Percentiles rank a stretch among this genome's conserved stretches.
Evolutionary conservation across 2,888 invertebrate species (phyloP).

Genomic region (Galeopsomyia nigrocyanea): DNA sequence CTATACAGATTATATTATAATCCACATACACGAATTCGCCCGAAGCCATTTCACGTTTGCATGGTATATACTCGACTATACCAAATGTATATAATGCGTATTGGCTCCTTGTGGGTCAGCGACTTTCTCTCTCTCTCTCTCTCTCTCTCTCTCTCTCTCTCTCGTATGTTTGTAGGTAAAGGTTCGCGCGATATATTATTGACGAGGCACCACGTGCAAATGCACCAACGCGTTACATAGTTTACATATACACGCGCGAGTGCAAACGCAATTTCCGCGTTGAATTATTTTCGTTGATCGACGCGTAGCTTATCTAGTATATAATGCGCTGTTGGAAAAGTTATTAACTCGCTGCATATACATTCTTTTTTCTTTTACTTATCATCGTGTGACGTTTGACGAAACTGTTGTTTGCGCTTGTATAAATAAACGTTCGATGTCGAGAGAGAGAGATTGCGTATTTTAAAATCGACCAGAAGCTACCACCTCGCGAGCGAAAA

Average conservation of each 20-base stretch:
- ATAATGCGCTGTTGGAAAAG: background rate
- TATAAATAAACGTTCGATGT: too few relatives aligned
- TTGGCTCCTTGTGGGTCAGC: background rate
- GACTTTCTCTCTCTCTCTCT: background rate
- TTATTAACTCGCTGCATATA: too few relatives aligned
- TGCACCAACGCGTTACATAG: conserved; percentile 3
- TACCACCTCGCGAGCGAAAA: conserved; percentile 1
- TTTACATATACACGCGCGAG: conserved; percentile 61
- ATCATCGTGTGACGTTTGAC: too few relatives aligned
- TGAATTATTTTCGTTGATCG: conserved; percentile 7
- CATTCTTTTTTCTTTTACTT: too few relatives aligned
- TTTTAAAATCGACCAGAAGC: conserved; percentile 26
- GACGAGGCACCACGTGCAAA: conserved; percentile 6
- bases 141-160: conserved; percentile 3
- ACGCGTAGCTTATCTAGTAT: background rate
- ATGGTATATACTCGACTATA: background rate
- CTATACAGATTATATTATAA: too few relatives aligned
- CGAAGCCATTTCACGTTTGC: too few relatives aligned
- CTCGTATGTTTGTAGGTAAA: background rate
- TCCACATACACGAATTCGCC: too few relatives aligned
- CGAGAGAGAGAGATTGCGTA: too few relatives aligned
- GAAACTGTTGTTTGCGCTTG: too few relatives aligned
- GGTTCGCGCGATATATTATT: background rate
- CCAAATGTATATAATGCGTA: background rate
- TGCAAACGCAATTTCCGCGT: conserved; percentile 52